Conservation (phyloP, 2,113 vertebrate genomes). For the Sander vitreus region DNA sequence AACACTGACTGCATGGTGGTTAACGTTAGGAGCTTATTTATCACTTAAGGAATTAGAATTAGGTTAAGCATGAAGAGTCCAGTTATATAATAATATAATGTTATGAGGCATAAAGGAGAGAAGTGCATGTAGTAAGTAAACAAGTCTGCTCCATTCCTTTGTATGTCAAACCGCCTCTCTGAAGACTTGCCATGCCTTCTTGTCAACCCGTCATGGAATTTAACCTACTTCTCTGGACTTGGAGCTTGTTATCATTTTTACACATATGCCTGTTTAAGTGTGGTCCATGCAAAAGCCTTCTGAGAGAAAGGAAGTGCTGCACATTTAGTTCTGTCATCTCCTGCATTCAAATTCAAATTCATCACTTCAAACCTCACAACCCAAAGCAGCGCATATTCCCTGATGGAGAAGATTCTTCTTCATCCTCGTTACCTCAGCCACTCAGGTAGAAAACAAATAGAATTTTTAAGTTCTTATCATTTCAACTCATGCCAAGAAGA, state of each 20-base stretch:
- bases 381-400: slow-evolving; percentile 1
- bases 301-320: slow-evolving; percentile 7
- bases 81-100: neutral
- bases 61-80: neutral
- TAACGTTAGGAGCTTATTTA: neutral
- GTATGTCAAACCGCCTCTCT: neutral
- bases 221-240: slow-evolving; percentile 25
- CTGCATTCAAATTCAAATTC: slow-evolving; percentile 11
- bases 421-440: slow-evolving; percentile 41
- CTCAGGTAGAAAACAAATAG: slow-evolving; percentile 50
- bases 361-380: neutral
- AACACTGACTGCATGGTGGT: neutral
- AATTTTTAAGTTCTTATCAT: slow-evolving; percentile 60
- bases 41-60: neutral
- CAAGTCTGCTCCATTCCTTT: neutral
- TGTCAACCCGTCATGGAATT: neutral
- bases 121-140: neutral
- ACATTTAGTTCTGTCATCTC: neutral
- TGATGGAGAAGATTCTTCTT: neutral
- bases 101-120: neutral
- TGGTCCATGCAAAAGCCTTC: neutral
- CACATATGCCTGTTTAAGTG: neutral
- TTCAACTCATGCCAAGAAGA: slow-evolving; percentile 69
- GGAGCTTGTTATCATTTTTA: slow-evolving; percentile 16
- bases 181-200: neutral